Conservation (phyloP, 2,113 vertebrate genomes). For the Lamprologus tigripictilis region DNA sequence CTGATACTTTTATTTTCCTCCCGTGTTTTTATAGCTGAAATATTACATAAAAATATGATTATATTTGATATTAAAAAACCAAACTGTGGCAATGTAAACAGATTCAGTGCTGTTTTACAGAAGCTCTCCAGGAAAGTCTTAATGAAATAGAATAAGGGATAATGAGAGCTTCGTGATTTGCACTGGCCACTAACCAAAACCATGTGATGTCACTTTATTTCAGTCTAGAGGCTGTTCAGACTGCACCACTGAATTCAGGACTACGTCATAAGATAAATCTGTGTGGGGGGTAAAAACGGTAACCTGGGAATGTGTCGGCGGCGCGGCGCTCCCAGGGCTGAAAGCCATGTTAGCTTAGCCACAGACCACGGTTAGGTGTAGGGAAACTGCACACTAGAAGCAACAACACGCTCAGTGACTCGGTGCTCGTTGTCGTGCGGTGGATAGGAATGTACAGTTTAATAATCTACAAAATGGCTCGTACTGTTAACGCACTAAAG, state of each 20-base stretch:
- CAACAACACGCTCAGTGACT: slow-evolving; percentile 2
- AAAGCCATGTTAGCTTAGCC: slow-evolving; percentile 26
- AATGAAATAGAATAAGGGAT: background rate
- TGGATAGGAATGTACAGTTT: slow-evolving; percentile 36
- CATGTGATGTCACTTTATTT: slow-evolving; percentile 58
- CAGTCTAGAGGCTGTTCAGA: slow-evolving; percentile 30
- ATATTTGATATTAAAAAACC: slow-evolving; percentile 22
- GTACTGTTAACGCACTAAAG: slow-evolving; percentile 66
- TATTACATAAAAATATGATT: background rate
- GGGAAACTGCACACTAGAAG: slow-evolving; percentile 1
- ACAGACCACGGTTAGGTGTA: background rate
- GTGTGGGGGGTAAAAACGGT: background rate
- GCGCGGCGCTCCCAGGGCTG: background rate
- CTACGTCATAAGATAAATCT: background rate
- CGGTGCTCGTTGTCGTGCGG: background rate
- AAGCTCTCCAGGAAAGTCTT: background rate
- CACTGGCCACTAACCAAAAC: slow-evolving; percentile 58
- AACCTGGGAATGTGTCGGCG: background rate
- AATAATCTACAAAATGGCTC: slow-evolving; percentile 65
- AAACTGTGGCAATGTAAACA: background rate
- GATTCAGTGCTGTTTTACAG: slow-evolving; percentile 14
- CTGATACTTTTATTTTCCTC: background rate
- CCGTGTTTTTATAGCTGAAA: background rate
- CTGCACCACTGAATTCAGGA: slow-evolving; percentile 17
- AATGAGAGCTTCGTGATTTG: slow-evolving; percentile 3